Percentiles rank a stretch among this genome's conserved stretches.
phyloP scores from a whole-genome alignment of 2,113 vertebrate species.

The Symphodus melops region DNA sequence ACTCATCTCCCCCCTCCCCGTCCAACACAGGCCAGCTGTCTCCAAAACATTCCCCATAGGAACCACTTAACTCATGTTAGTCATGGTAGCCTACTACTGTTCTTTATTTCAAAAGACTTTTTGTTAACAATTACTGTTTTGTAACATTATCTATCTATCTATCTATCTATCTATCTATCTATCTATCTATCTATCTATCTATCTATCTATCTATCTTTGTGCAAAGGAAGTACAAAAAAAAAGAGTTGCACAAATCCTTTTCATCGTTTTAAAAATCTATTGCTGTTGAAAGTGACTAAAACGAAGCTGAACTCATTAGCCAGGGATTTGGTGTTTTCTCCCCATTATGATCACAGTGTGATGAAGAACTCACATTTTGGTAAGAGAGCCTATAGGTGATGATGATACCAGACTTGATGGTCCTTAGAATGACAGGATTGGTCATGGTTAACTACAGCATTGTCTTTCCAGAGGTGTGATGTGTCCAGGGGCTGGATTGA shows the following conservation, averaged over 20 bases:
- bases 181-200: conserved; percentile 25
- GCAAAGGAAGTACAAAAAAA: too few relatives aligned
- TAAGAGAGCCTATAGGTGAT: too few relatives aligned
- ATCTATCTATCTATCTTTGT: conserved; percentile 23
- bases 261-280: too few relatives aligned
- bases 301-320: conserved; percentile 13
- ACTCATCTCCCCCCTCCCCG: not conserved
- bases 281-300: not conserved
- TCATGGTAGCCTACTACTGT: not conserved
- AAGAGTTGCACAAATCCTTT: too few relatives aligned
- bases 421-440: too few relatives aligned
- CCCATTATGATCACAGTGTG: conserved; percentile 1
- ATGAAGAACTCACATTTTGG: not conserved
- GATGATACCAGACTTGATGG: too few relatives aligned
- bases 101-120: too few relatives aligned
- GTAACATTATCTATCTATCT: not conserved
- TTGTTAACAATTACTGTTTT: too few relatives aligned
- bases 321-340: conserved; percentile 16
- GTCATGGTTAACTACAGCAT: too few relatives aligned
- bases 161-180: not conserved
- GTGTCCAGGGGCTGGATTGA: too few relatives aligned
- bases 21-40: not conserved
- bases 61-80: not conserved
- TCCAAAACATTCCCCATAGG: conserved; percentile 13
- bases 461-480: too few relatives aligned